Evolutionary conservation across 2,113 vertebrate genomes (phyloP), one percentile per base, ranked within the genome.

Genomic region (Philantomba maxwellii): DNA sequence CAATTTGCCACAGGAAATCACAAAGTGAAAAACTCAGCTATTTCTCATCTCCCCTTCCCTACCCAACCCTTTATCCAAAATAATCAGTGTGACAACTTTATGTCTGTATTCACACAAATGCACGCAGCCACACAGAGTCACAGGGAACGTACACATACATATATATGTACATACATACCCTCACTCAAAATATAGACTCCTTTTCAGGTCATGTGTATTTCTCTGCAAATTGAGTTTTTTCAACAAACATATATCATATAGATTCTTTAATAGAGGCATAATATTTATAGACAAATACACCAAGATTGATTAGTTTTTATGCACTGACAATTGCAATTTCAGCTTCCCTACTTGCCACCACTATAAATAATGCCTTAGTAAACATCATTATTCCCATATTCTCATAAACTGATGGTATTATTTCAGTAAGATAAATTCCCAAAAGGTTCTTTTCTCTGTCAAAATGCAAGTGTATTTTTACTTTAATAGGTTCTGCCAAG

Each of bases 191-290:
- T 5, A 19, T 4, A 64, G 77, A 36, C 19, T 53, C 36, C 77
- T 43, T 73, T 77, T 58, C 57, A 10, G 9, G 26, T 66, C 58
- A 3, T 2, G 12, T 0, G 6, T 25, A 2, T 49, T 80, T 53
- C 64, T 36, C 70, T 5, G 10, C 21, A 51, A 57, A 33, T 2
- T 15, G 19, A 8, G 51, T 13, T 73, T 75, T 81, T 91, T 23
- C 47, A 5, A 3, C 28, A 10, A n/a, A 43, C 21, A 0, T 0
- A 1, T 7, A 7, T 14, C 8, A 2, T 13, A 5, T 11, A 14
- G 7, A 5, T 7, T 64, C 26, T 62, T 15, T 36, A 30, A 6
- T 0, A 28, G 13, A 49, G 26, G 23, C 9, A 1, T 12, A 2
- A 14, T 36, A 12, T 17, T 43, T 13, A 21, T 0, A 73, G 53